These are phyloP conservation scores for Anneissia japonica DNA, from an alignment of 35 echinoderm and acorn worm genomes.

Conservation along the genomic window DNA sequence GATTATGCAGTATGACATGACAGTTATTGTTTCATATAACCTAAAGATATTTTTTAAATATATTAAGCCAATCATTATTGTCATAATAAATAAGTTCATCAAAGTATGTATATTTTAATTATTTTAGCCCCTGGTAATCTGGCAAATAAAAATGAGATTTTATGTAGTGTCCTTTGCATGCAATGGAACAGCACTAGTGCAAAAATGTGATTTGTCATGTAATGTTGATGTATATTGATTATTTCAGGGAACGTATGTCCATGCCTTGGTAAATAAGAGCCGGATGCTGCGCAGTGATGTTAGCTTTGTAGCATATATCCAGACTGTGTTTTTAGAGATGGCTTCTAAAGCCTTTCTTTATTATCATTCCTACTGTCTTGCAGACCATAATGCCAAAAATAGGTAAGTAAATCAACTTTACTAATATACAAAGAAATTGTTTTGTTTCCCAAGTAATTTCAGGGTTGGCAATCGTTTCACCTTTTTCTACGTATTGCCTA, in stretches of 20 bases:
- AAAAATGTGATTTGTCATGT: too few relatives aligned
- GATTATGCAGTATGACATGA: not conserved
- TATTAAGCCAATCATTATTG: not conserved
- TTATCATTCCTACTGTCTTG: conserved; percentile 76
- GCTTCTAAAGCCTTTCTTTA: conserved; percentile 77
- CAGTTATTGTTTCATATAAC: not conserved
- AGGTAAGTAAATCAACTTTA: too few relatives aligned
- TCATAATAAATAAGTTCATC: too few relatives aligned
- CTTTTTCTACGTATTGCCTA: too few relatives aligned
- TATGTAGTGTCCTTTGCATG: too few relatives aligned
- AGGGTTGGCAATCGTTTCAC: not conserved
- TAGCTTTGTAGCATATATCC: conserved; percentile 70
- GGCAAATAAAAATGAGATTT: too few relatives aligned
- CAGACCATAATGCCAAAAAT: not conserved
- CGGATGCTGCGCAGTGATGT: conserved; percentile 63
- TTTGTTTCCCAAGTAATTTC: too few relatives aligned
- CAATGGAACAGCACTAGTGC: too few relatives aligned
- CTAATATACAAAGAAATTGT: too few relatives aligned
- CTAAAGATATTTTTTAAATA: not conserved
- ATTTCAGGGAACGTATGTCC: conserved; percentile 55
- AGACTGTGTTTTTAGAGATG: conserved; percentile 53
- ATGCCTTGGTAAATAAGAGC: conserved; percentile 36
- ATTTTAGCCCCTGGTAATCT: too few relatives aligned
- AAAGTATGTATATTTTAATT: too few relatives aligned
- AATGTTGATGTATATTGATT: too few relatives aligned